Base-by-base conservation (phyloP, 2,797 vertebrate species). In the Vespertilio murinus region DNA sequence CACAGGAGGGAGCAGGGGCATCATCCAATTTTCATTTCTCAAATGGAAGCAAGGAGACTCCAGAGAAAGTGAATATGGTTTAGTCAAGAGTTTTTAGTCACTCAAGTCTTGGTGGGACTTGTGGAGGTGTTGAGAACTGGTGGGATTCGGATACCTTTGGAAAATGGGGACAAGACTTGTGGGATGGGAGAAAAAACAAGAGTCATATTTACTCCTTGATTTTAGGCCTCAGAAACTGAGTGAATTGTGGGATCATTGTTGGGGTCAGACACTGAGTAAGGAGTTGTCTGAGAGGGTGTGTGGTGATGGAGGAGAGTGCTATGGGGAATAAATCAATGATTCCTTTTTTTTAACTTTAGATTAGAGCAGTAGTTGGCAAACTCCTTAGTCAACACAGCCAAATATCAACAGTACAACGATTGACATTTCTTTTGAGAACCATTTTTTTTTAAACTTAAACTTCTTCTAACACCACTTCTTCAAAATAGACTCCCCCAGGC, bases 1-100 rank as follows among this genome's bases (percentile, higher is more conserved):
- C 20, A 3, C 0, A 14, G 23, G 14, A 33, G 1, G 0, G 9
- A 1, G 0, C 7, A 20, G 10, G 74, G 65, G 25, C 16, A 22
- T 74, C 23, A 40, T 61, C 30, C 30, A 52, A 12, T n/a, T 61
- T 67, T 77, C 16, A 49, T 78, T 70, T 91, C 69, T 42, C 30
- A 93, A 65, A 3, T 18, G 28, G 6, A 25, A 82, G 18, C 13
- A 18, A 54, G 4, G n/a, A 85, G 40, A 61, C 1, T 9, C 42
- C 30, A 85, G 52, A 87, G 33, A 6, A 83, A 35, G 4, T 61
- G 49, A 71, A 33, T 38, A 1, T 2, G 13, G 9, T 40, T 49
- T 65, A 56, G 8, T 94, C 20, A 45, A 42, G 33, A 54, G 16
- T 52, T 42, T 8, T 28, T 52, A 16, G 9, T 45, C 56, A 33